Evolutionary conservation across 2,797 vertebrate genomes (phyloP).

Genomic region (Paedocypris micromegethes): DNA sequence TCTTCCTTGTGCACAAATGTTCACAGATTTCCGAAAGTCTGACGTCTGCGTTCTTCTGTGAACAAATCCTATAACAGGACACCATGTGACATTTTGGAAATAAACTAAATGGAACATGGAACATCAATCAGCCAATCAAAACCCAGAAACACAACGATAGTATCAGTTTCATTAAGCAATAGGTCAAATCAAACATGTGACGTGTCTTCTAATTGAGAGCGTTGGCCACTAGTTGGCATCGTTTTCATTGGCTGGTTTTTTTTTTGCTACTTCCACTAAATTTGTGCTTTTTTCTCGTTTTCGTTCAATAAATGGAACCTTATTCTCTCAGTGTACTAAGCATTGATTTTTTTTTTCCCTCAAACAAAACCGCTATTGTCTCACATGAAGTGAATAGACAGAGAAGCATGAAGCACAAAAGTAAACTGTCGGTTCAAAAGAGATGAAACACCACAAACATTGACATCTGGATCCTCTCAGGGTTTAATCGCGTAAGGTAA

Average conservation of each 20-base stretch:
- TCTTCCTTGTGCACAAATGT: too few species aligned
- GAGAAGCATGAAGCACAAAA: conserved; percentile 37
- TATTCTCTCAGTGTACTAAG: conserved; percentile 41
- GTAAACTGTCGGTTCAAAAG: conserved; percentile 42
- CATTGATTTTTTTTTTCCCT: conserved; percentile 35
- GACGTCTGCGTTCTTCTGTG: too few species aligned
- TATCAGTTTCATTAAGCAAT: too few species aligned
- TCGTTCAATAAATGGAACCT: conserved; percentile 28
- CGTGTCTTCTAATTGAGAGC: too few species aligned
- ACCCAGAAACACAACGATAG: too few species aligned
- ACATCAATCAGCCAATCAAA: too few species aligned
- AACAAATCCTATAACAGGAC: too few species aligned
- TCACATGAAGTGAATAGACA: conserved; percentile 39
- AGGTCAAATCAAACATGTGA: too few species aligned
- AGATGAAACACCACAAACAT: conserved; percentile 42
- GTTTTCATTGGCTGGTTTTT: background rate
- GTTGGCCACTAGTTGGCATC: background rate
- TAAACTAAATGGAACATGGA: too few species aligned
- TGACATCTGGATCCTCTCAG: conserved; percentile 44
- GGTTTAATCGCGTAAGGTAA: conserved; percentile 53
- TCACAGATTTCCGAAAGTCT: too few species aligned
- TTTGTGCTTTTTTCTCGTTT: conserved; percentile 32
- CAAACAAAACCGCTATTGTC: conserved; percentile 58
- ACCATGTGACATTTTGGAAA: too few species aligned
- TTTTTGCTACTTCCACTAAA: conserved; percentile 19